Percentiles rank a stretch among this genome's conserved stretches.
phyloP scores from a whole-genome alignment of 2,888 invertebrate genomes.

The Acheta domesticus region DNA sequence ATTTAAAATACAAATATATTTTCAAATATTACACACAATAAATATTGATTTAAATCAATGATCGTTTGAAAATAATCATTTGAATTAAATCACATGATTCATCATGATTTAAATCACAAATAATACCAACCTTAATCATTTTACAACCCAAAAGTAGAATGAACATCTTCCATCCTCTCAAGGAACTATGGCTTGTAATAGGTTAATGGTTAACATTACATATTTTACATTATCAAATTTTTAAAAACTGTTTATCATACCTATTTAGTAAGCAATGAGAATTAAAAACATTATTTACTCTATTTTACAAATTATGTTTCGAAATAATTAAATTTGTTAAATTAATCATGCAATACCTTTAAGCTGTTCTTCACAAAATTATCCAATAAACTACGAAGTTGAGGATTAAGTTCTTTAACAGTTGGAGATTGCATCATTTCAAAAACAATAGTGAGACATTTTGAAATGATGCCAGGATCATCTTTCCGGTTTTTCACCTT shows the following conservation, averaged over 20 bases:
- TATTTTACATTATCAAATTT: no score
- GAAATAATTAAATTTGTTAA: background rate
- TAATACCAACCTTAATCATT: no score
- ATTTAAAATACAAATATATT: no score
- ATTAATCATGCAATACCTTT: slow-evolving; percentile 40
- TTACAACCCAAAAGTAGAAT: no score
- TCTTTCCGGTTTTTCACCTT: slow-evolving; percentile 42
- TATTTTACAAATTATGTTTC: background rate
- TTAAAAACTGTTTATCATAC: background rate
- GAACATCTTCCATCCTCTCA: no score
- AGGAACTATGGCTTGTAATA: no score
- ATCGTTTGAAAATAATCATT: no score
- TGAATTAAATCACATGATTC: no score
- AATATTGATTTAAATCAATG: no score
- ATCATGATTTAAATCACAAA: no score
- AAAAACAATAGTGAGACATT: slow-evolving; percentile 64
- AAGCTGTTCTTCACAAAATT: slow-evolving; percentile 48
- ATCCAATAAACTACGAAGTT: slow-evolving; percentile 53
- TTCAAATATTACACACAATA: no score
- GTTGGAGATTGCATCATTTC: slow-evolving; percentile 58
- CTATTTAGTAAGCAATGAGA: background rate
- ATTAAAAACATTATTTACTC: background rate
- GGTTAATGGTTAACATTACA: no score
- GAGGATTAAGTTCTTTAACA: slow-evolving; percentile 56
- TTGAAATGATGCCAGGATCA: slow-evolving; percentile 58